phyloP scores from a whole-genome alignment of 2,113 vertebrate species.

The Narcine bancroftii region DNA sequence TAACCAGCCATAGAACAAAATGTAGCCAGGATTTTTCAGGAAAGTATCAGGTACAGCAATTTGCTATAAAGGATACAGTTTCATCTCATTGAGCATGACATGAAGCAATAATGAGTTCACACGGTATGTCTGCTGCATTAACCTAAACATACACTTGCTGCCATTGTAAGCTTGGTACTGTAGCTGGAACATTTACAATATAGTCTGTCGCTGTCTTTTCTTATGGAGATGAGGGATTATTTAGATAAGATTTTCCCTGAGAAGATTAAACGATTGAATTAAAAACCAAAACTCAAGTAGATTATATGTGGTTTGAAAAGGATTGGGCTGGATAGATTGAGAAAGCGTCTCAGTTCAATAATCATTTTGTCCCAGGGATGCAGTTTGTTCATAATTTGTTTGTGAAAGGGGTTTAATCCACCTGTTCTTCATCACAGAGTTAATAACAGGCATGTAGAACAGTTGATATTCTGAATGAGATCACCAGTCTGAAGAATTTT shows the following conservation, averaged over 20 bases:
- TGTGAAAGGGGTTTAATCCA: background rate
- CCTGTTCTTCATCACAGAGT: background rate
- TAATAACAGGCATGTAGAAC: background rate
- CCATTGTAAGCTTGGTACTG: background rate
- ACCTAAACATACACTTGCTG: background rate
- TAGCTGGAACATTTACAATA: background rate
- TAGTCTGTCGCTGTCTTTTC: background rate
- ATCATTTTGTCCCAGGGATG: background rate
- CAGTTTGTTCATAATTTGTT: background rate
- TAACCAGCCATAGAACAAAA: background rate
- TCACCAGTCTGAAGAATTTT: background rate
- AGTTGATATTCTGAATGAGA: background rate
- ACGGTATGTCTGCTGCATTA: background rate
- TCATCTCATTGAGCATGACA: background rate
- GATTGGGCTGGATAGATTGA: background rate
- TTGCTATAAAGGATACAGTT: background rate
- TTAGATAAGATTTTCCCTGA: background rate
- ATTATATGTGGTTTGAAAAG: background rate
- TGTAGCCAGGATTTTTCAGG: background rate
- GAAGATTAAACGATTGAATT: background rate
- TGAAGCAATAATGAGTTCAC: background rate
- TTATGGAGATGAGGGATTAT: background rate
- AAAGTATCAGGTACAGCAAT: background rate
- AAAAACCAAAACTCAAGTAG: background rate
- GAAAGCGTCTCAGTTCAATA: background rate